phyloP scores from a whole-genome alignment of 2,888 invertebrate genomes.

The Ferdinandea cuprea region DNA sequence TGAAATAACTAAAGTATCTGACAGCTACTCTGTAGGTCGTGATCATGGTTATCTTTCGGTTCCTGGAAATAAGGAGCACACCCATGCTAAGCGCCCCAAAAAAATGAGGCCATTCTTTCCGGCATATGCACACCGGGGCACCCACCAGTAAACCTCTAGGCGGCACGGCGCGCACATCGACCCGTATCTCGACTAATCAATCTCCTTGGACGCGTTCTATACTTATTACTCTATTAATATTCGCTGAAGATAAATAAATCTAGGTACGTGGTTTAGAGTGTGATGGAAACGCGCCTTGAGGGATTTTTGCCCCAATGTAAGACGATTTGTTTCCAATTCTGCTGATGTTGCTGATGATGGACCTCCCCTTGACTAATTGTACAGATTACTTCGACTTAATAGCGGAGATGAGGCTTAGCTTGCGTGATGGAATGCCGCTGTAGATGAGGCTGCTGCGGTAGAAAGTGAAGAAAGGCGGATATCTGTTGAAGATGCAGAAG shows the following conservation, averaged over 20 bases:
- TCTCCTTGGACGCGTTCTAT: conserved; percentile 63
- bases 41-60: conserved; percentile 65
- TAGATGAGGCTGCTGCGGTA: conserved; percentile 32
- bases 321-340: conserved; percentile 63
- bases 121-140: conserved; percentile 48
- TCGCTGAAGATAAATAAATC: conserved; percentile 63
- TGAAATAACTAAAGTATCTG: conserved; percentile 48
- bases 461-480: conserved; percentile 47
- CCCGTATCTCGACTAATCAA: conserved; percentile 69
- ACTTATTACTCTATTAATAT: conserved; percentile 73
- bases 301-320: background rate
- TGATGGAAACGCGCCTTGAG: conserved; percentile 38
- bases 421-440: conserved; percentile 67
- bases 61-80: conserved; percentile 50
- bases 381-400: conserved; percentile 44
- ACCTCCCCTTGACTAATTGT: conserved; percentile 58
- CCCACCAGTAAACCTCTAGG: conserved; percentile 44
- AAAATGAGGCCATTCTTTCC: conserved; percentile 46
- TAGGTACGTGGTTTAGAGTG: conserved; percentile 55
- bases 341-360: conserved; percentile 48
- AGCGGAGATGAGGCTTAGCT: conserved; percentile 28
- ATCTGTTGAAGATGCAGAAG: conserved; percentile 19
- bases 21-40: conserved; percentile 70
- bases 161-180: conserved; percentile 1
- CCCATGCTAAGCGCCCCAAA: conserved; percentile 12